Evolutionary conservation across 2,888 invertebrate species (phyloP).

Genomic region (Thera britannica): DNA sequence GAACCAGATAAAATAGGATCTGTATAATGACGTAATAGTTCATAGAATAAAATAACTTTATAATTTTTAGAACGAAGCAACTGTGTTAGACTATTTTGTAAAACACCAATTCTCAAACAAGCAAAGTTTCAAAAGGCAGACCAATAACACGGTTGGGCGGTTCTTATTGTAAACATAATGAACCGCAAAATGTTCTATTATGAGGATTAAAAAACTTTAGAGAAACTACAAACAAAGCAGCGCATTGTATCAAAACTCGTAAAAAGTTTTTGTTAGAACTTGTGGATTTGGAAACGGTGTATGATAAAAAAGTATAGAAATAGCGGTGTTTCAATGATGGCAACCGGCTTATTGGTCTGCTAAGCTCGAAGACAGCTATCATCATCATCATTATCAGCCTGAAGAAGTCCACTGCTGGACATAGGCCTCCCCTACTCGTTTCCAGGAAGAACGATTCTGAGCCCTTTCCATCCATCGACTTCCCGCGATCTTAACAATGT

Average conservation of each 20-base stretch:
- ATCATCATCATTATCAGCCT: no score
- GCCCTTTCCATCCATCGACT: no score
- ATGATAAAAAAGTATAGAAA: neutral
- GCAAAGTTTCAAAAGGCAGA: constrained; percentile 28
- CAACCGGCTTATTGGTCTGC: no score
- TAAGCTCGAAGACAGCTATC: no score
- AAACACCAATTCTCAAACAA: constrained; percentile 11
- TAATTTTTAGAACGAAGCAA: neutral
- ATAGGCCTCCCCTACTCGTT: no score
- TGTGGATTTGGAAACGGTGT: constrained; percentile 14
- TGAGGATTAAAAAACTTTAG: constrained; percentile 25
- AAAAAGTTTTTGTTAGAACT: constrained; percentile 18
- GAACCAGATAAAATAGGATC: no score
- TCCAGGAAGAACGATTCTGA: no score
- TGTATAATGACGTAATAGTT: no score
- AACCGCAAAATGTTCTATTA: constrained; percentile 35
- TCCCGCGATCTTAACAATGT: no score
- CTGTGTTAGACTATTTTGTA: constrained; percentile 9
- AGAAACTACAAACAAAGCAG: constrained; percentile 25
- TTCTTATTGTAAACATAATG: constrained; percentile 36
- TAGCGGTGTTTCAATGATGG: no score
- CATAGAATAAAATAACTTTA: no score
- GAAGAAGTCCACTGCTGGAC: no score
- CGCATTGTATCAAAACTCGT: constrained; percentile 23
- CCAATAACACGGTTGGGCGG: constrained; percentile 38